Base-by-base conservation (phyloP, 2,113 vertebrate genomes). In the Antechinus stuartii region DNA sequence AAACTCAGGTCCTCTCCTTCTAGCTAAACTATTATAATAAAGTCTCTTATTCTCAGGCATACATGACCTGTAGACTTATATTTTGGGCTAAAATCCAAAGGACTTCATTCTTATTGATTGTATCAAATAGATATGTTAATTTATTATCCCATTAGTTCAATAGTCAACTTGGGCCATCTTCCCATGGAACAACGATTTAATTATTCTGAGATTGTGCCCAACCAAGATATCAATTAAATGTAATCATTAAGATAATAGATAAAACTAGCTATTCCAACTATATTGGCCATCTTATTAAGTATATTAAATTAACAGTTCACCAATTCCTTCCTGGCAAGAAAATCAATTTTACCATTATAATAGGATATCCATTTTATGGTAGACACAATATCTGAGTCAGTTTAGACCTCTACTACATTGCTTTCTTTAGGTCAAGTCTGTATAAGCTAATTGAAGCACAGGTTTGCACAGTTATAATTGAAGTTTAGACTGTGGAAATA, bases 81-180 rank as follows among this genome's bases (percentile, higher is more conserved):
- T 84, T 91, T 54, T 92, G 91, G 30, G 10, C 19, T 93, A 91
- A 93, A 93, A 92, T 4, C 76, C 47, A 42, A 93, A 91, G 6
- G 2, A 22, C 24, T 95, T 94, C 56, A 42, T 91, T 91, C 16
- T 93, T 97, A 92, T 91, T 84, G 57, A 55, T 56, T 89, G 76
- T 9, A 2, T 68, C 46, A 49, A 76, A 23, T 4, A 96, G 84
- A 54, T 92, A 93, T 91, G 92, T 46, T 49, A 46, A 54, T 68
- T 90, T 30, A 92, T 19, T 90, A 0, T 90, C 90, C 19, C 68
- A 54, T 94, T 76, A 94, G 19, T 91, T 91, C 35, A 53, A 54
- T 5, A 61, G 8, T 90, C 52, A 89, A 53, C 25, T 92, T 96
- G 24, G 90, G 12, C 8, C 11, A 91, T 7, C 25, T 94, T 91